phyloP scores from a whole-genome alignment of 2,113 vertebrate genomes.

The Cinclus cinclus region DNA sequence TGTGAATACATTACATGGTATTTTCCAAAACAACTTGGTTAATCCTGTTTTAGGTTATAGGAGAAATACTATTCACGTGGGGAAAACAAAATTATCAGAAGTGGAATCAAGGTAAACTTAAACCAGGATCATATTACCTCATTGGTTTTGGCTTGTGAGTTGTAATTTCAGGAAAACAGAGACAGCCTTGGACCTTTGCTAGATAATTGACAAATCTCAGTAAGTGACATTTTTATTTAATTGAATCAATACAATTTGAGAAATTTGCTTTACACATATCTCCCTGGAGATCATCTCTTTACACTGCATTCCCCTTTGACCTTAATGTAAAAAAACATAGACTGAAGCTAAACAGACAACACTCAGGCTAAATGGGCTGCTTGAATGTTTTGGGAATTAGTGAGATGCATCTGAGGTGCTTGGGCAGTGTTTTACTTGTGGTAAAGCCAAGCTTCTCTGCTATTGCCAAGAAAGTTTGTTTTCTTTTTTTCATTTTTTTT shows the following conservation, averaged over 20 bases:
- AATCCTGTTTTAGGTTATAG: neutral
- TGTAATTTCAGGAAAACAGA: neutral
- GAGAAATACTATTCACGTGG: neutral
- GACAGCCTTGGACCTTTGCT: neutral
- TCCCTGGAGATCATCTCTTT: neutral
- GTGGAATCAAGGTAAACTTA: neutral
- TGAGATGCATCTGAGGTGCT: neutral
- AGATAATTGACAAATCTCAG: slow-evolving; percentile 6
- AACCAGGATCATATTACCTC: neutral
- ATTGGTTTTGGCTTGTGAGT: slow-evolving; percentile 2
- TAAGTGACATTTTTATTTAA: slow-evolving; percentile 18
- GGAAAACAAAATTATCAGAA: neutral
- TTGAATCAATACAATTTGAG: neutral
- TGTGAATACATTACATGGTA: neutral
- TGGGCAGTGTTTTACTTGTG: neutral
- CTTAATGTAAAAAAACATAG: neutral
- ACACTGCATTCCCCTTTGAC: neutral
- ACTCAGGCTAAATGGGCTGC: neutral
- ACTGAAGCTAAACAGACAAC: neutral
- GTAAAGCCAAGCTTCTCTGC: neutral
- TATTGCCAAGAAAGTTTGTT: neutral
- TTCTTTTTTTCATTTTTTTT: neutral
- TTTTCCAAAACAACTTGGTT: neutral
- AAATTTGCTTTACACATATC: neutral
- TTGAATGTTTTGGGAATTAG: neutral